Percentiles rank a stretch among this genome's conserved stretches.
phyloP scores from a whole-genome alignment of 2,113 vertebrate genomes.

The Vireo altiloquus region DNA sequence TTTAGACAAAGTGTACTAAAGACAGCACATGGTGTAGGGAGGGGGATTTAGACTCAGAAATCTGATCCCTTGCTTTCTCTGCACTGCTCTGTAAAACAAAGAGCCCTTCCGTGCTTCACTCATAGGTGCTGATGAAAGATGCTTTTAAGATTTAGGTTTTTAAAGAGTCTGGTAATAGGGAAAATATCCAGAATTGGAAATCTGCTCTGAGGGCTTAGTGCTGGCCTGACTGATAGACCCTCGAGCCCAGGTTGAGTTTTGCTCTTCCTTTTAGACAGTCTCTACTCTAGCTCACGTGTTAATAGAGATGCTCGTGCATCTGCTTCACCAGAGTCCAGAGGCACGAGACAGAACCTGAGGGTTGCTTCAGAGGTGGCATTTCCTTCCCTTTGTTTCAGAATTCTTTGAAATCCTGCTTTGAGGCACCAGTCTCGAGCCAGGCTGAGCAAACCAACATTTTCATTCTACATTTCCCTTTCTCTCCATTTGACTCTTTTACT shows the following conservation, averaged over 20 bases:
- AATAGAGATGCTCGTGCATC: accelerated
- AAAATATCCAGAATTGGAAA: not conserved
- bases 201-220: not conserved
- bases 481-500: not conserved
- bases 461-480: not conserved
- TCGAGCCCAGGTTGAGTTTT: not conserved
- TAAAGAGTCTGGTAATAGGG: not conserved
- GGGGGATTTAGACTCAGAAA: not conserved
- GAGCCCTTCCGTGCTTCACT: not conserved
- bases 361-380: not conserved
- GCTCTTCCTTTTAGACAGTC: not conserved
- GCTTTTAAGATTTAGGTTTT: not conserved
- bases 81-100: not conserved
- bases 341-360: not conserved
- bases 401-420: not conserved
- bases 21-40: not conserved
- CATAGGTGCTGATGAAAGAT: not conserved
- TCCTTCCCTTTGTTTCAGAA: not conserved
- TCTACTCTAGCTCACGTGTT: not conserved
- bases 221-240: not conserved
- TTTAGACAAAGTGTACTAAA: not conserved
- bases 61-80: not conserved
- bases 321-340: not conserved
- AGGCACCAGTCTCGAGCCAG: not conserved
- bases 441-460: not conserved